Evolutionary conservation across 2,797 vertebrate species (phyloP).

Genomic region (Pseudochromis fuscus): DNA sequence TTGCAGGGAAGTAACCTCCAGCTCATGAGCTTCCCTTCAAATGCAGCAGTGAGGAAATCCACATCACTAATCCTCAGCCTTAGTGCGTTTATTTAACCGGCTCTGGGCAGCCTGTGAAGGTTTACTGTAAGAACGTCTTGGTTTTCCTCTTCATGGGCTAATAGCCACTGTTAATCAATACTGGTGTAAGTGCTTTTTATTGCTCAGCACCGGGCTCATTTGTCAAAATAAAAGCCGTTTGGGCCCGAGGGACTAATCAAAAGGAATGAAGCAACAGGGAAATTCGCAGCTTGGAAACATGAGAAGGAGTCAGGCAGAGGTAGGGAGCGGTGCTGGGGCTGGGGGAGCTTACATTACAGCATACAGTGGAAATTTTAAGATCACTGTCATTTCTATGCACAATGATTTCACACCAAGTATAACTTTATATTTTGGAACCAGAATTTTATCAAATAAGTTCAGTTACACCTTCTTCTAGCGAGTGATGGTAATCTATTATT

Average conservation of each 20-base stretch:
- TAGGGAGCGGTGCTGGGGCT: not conserved
- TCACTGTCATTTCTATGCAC: not conserved
- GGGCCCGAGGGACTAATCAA: conserved; percentile 78
- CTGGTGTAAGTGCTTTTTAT: conserved; percentile 79
- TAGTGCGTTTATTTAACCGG: conserved; percentile 74
- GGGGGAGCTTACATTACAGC: conserved; percentile 45
- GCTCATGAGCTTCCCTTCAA: conserved; percentile 65
- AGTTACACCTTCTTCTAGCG: no score
- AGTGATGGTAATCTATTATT: no score
- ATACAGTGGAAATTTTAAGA: conserved; percentile 4
- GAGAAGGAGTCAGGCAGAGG: conserved; percentile 35
- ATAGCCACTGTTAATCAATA: conserved; percentile 84
- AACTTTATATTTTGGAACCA: not conserved
- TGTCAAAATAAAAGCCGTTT: conserved; percentile 81
- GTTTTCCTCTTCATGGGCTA: conserved; percentile 64
- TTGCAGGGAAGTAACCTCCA: conserved; percentile 53
- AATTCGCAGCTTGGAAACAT: conserved; percentile 64
- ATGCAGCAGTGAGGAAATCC: conserved; percentile 74
- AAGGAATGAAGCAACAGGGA: conserved; percentile 70
- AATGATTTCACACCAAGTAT: not conserved
- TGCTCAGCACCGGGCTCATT: conserved; percentile 70
- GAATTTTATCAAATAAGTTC: not conserved
- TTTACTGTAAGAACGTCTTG: conserved; percentile 71
- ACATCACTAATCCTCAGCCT: conserved; percentile 75
- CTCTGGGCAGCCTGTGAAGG: conserved; percentile 49